phyloP scores from a whole-genome alignment of 2,888 invertebrate species.

The Cephus pulcher region DNA sequence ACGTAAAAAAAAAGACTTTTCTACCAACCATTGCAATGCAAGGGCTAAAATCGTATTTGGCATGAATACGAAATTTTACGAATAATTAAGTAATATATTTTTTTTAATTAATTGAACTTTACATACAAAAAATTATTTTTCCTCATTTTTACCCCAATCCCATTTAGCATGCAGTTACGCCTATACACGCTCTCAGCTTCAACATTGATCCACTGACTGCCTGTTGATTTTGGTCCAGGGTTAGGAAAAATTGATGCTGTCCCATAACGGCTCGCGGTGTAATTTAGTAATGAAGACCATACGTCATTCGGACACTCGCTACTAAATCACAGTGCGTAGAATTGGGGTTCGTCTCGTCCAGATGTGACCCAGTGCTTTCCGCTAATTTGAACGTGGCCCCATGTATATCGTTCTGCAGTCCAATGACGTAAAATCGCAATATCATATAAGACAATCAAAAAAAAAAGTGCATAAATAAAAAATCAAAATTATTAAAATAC shows the following conservation, averaged over 20 bases:
- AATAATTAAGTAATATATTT: background rate
- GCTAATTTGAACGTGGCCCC: conserved; percentile 48
- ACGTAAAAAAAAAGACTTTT: no score
- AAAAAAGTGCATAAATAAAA: background rate
- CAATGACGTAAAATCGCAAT: background rate
- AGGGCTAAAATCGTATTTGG: no score
- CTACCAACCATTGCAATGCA: no score
- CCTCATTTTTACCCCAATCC: background rate
- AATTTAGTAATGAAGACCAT: conserved; percentile 59
- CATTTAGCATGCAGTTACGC: background rate
- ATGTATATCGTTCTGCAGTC: background rate
- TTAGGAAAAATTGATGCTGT: background rate
- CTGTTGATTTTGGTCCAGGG: conserved; percentile 1
- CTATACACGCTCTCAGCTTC: background rate
- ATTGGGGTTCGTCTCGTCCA: conserved; percentile 55
- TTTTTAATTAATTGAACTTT: background rate
- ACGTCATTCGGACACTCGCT: conserved; percentile 44
- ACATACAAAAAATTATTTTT: background rate
- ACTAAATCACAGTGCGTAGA: conserved; percentile 56
- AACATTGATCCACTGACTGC: background rate
- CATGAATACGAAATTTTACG: no score
- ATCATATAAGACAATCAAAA: no score
- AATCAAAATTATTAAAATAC: background rate
- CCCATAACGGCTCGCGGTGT: conserved; percentile 27
- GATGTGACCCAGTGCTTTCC: conserved; percentile 58